Evolutionary conservation across 1,140 invertebrate species (phyloP), one percentile per base, ranked within the genome.

Genomic region (Drosophila bipectinata): DNA sequence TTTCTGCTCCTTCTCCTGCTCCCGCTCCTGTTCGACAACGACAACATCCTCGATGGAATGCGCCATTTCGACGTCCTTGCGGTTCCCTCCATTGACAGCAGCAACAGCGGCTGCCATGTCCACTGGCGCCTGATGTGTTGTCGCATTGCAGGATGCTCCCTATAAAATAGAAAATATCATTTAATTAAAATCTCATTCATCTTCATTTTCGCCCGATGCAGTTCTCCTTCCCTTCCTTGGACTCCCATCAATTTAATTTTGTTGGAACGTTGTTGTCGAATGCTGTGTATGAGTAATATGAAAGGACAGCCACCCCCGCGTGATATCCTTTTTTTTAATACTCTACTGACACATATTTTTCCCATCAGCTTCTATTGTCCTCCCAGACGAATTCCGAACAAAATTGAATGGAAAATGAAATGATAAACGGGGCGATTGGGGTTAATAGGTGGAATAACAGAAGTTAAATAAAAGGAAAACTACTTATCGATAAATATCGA

Each of bases 121-220:
- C n/a, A 10, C 30, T 30, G 32, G 21, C 18, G 48, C 48, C 54
- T 56, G 58, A 49, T 32, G n/a, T 24, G 21, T 9, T 56, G 30
- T 44, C 21, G 28, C 21, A 59, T 30, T 64, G 41, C 52, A 30
- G 15, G 58, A 53, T 12, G 62, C 49, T 51, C 60, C 72, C 80
- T 83, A 67, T 32, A 68, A 75, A 47, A 37, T 18, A 44, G 15
- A 44, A 61, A 74, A 61, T 59, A 83, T 72, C 39, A 66, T 61
- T 58, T 77, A 66, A 72, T 79, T 79, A 68, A 79, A 74, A 73
- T 79, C 62, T 48, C 51, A 34, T 53, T 61, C 54, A 63, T 66
- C 52, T 56, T 59, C 10, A 39, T 51, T 64, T 59, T 15, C 5
- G 14, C 26, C 12, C 18, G 15, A 26, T 63, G 57, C 26, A 21